Evolutionary conservation across 2,797 vertebrate genomes (phyloP).

Genomic region (Liasis olivaceus): DNA sequence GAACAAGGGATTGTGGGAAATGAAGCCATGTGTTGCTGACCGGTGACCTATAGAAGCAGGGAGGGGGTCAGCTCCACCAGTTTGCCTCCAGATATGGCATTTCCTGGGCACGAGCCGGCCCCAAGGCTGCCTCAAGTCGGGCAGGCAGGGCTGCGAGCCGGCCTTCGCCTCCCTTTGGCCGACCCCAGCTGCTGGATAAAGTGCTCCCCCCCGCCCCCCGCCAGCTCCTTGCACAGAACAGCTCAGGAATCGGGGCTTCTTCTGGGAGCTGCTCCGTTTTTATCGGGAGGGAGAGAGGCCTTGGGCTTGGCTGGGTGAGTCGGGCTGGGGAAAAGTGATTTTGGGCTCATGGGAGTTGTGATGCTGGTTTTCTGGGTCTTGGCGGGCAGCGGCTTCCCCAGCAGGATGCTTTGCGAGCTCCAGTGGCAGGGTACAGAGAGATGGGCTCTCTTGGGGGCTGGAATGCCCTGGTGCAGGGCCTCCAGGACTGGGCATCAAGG

Average conservation of each 20-base stretch:
- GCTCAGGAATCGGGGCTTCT: background rate
- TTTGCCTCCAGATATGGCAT: conserved; percentile 35
- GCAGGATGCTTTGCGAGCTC: background rate
- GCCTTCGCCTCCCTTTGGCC: background rate
- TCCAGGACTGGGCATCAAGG: background rate
- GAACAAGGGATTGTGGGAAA: conserved; percentile 24
- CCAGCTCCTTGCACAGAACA: background rate
- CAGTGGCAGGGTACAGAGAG: background rate
- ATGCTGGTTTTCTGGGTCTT: background rate
- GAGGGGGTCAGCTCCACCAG: background rate
- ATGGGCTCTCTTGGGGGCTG: background rate
- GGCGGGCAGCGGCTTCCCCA: background rate
- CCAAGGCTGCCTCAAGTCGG: background rate
- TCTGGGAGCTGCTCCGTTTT: background rate
- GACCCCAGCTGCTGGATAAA: background rate
- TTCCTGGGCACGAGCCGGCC: background rate
- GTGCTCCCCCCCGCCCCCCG: background rate
- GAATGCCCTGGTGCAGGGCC: background rate
- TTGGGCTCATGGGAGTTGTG: background rate
- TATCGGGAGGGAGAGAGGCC: background rate
- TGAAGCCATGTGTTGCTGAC: background rate
- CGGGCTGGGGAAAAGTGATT: background rate
- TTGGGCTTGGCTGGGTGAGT: background rate
- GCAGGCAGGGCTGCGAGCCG: background rate
- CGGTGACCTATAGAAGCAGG: background rate